A percentile compares a stretch with the other conserved stretches of the same genome.
These are phyloP conservation scores for Octodon degus DNA, from an alignment of 2,113 vertebrate species.

Conservation along the genomic window DNA sequence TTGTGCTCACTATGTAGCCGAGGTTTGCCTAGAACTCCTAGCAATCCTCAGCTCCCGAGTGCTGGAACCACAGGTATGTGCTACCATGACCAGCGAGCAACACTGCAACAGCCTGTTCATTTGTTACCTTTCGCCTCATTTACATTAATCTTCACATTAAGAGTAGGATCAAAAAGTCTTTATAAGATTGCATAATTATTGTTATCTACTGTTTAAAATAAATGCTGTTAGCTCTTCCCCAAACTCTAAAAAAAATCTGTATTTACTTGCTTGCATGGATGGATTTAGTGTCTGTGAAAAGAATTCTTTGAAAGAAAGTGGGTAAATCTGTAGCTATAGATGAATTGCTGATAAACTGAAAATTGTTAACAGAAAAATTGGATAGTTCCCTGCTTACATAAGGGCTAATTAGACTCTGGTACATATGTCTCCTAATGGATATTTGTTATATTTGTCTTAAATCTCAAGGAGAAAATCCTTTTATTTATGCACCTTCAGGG, in stretches of 20 bases:
- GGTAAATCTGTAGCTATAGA: slow-evolving; percentile 79
- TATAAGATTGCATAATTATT: background rate
- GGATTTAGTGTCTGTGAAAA: slow-evolving; percentile 70
- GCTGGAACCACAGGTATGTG: background rate
- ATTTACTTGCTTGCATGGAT: slow-evolving; percentile 66
- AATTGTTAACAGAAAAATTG: slow-evolving; percentile 80
- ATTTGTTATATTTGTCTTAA: background rate
- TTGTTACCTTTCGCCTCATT: background rate
- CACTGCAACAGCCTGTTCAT: background rate
- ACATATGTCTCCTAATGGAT: background rate
- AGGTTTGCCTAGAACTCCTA: background rate
- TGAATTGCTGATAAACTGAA: slow-evolving; percentile 81
- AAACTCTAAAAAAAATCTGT: slow-evolving; percentile 68
- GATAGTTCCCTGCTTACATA: slow-evolving; percentile 81
- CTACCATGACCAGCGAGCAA: background rate
- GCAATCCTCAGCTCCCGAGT: background rate
- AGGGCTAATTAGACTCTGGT: slow-evolving; percentile 70
- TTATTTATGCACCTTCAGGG: background rate
- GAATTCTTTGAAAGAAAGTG: slow-evolving; percentile 78
- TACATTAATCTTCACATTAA: background rate
- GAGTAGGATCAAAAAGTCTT: background rate
- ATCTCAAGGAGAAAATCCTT: background rate
- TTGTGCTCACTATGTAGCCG: background rate
- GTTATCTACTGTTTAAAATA: slow-evolving; percentile 46
- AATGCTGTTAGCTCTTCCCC: slow-evolving; percentile 54